A percentile compares a stretch with the other conserved stretches of the same genome.
phyloP scores from a whole-genome alignment of 2,113 vertebrate species.

The Siphamia tubifer region DNA sequence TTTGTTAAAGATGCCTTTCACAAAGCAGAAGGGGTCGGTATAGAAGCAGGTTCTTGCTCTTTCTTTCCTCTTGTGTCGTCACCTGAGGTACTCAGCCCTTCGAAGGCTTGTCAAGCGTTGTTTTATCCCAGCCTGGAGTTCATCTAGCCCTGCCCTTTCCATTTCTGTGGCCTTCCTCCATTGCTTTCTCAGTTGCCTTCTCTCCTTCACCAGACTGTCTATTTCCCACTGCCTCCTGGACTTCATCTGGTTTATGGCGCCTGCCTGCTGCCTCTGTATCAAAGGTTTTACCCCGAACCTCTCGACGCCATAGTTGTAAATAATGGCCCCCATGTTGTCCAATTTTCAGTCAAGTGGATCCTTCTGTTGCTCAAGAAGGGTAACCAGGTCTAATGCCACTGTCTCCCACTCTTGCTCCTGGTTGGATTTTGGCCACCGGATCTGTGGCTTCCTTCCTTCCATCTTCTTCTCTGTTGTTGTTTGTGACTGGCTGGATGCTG shows the following conservation, averaged over 20 bases:
- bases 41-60: neutral
- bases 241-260: neutral
- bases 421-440: too few relatives aligned
- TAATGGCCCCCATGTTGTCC: too few relatives aligned
- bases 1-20: neutral
- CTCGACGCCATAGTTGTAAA: neutral
- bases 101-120: neutral
- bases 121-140: neutral
- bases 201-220: neutral
- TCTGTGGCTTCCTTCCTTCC: too few relatives aligned
- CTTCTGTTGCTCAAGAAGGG: too few relatives aligned
- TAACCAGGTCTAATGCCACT: too few relatives aligned
- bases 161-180: neutral
- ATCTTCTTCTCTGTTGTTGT: too few relatives aligned
- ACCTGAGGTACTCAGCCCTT: neutral
- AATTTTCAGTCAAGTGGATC: too few relatives aligned
- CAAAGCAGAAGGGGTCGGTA: neutral
- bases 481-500: too few relatives aligned
- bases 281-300: neutral
- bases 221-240: neutral
- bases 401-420: too few relatives aligned
- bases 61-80: neutral
- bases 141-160: neutral
- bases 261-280: neutral
- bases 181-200: neutral